Evolutionary conservation across 2,797 vertebrate species (phyloP).

Genomic region (Gymnocypris eckloni): DNA sequence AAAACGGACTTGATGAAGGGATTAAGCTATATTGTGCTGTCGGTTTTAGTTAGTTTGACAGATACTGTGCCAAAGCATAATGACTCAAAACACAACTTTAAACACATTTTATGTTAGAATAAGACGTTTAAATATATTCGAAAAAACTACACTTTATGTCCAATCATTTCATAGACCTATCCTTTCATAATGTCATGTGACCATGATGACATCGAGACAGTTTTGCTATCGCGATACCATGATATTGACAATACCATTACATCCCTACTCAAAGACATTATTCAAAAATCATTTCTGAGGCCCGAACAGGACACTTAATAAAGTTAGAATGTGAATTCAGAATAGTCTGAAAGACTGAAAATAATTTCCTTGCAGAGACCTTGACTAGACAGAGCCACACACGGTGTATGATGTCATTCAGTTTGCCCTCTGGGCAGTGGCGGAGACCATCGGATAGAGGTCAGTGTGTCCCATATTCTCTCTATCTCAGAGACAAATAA

Average conservation of each 20-base stretch:
- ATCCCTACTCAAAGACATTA: background rate
- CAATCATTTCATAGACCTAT: too few relatives aligned
- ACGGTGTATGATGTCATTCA: background rate
- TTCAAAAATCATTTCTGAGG: background rate
- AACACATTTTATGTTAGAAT: too few relatives aligned
- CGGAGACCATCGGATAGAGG: background rate
- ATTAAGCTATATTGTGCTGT: too few relatives aligned
- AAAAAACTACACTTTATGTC: too few relatives aligned
- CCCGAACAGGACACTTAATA: background rate
- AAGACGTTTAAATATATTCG: too few relatives aligned
- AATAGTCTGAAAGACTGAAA: background rate
- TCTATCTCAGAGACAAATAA: conserved; percentile 30
- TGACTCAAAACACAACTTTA: too few relatives aligned
- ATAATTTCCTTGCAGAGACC: background rate
- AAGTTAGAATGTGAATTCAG: background rate
- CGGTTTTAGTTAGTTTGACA: too few relatives aligned
- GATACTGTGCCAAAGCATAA: too few relatives aligned
- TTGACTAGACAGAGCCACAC: background rate
- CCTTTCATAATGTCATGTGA: too few relatives aligned
- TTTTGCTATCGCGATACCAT: too few relatives aligned
- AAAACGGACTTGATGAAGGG: too few relatives aligned
- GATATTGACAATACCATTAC: background rate
- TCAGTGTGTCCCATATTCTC: conserved; percentile 25
- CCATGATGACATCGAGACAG: too few relatives aligned
- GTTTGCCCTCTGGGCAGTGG: background rate